Conservation (phyloP, 2,113 vertebrate species). For the Onychorhynchus coronatus region DNA sequence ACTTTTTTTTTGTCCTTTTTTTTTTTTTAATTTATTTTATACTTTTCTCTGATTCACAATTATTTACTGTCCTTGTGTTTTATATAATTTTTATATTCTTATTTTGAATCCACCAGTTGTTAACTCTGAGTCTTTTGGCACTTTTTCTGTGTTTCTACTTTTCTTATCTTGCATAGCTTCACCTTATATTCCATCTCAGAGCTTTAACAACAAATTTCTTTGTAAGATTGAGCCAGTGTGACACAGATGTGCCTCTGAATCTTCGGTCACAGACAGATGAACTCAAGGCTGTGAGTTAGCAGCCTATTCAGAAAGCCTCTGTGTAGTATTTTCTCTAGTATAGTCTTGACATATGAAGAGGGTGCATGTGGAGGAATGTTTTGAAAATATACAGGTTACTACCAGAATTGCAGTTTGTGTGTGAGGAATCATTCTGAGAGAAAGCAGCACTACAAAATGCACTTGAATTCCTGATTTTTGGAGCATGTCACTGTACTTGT, state of each 20-base stretch:
- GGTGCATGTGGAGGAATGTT: neutral
- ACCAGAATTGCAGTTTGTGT: neutral
- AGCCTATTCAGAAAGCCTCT: neutral
- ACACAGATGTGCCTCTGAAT: neutral
- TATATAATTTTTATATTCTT: neutral
- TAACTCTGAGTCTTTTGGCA: neutral
- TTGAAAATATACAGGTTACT: neutral
- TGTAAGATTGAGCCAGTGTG: neutral
- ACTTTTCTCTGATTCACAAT: neutral
- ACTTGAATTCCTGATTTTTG: neutral
- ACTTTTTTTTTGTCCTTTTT: neutral
- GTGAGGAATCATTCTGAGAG: neutral
- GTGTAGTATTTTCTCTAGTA: neutral
- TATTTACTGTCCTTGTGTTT: neutral
- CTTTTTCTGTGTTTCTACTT: neutral
- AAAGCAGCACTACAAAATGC: neutral
- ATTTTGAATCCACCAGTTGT: neutral
- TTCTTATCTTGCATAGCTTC: neutral
- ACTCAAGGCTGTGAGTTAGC: neutral
- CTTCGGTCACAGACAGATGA: neutral
- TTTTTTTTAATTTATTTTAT: too few species aligned
- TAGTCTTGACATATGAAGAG: neutral
- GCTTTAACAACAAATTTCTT: neutral
- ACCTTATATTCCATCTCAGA: neutral
- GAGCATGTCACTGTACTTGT: neutral